These are phyloP conservation scores for Aythya fuligula DNA, from an alignment of 2,797 vertebrate species.

Conservation along the genomic window DNA sequence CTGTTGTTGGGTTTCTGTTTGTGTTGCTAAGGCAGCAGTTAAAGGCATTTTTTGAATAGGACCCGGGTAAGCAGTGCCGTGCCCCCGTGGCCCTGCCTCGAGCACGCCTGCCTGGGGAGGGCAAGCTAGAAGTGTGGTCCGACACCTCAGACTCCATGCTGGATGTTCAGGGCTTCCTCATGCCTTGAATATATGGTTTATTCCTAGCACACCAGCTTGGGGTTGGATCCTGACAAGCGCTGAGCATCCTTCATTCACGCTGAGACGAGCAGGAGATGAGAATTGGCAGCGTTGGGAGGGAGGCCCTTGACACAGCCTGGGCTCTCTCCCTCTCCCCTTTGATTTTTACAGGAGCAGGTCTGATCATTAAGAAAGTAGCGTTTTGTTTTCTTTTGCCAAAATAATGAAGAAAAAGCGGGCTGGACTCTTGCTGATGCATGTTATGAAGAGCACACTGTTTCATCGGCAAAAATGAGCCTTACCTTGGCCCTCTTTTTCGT, in stretches of 20 bases:
- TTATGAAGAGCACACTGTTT: slow-evolving; percentile 35
- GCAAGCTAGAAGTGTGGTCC: background rate
- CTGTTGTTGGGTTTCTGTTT: slow-evolving; percentile 70
- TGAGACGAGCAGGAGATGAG: background rate
- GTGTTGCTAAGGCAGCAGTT: slow-evolving; percentile 67
- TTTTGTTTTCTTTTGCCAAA: slow-evolving; percentile 47
- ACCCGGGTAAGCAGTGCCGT: slow-evolving; percentile 16
- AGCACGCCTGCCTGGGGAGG: background rate
- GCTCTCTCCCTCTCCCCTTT: background rate
- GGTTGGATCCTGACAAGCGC: background rate
- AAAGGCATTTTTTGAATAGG: slow-evolving; percentile 59
- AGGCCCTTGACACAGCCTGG: background rate
- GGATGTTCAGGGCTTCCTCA: fast-evolving
- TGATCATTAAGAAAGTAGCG: slow-evolving; percentile 28
- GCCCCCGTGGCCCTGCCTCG: slow-evolving; percentile 15
- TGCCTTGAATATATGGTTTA: background rate
- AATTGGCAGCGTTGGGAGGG: fast-evolving
- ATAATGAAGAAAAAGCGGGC: slow-evolving; percentile 47
- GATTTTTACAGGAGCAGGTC: background rate
- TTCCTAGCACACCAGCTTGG: background rate
- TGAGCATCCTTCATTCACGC: background rate
- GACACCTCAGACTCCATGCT: background rate
- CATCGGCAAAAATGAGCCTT: slow-evolving; percentile 50
- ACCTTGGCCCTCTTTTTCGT: slow-evolving; percentile 55
- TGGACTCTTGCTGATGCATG: background rate